phyloP scores from a whole-genome alignment of 1,140 invertebrate species.

The Tetramorium parvispinum region DNA sequence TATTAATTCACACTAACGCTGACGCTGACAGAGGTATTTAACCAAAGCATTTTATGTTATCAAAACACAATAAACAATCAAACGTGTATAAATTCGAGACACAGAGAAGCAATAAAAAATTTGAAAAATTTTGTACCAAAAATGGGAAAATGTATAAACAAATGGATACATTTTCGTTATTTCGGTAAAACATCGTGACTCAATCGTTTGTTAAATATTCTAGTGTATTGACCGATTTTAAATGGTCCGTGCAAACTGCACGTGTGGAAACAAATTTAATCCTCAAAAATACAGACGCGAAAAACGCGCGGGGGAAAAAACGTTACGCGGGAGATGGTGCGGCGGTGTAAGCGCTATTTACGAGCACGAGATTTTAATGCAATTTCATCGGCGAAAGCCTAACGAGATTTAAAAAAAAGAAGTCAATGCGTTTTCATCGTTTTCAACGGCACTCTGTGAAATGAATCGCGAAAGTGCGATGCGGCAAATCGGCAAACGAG shows the following conservation, averaged over 20 bases:
- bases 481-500: neutral
- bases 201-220: slow-evolving; percentile 40
- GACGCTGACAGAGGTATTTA: neutral
- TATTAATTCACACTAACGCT: neutral
- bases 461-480: slow-evolving; percentile 26
- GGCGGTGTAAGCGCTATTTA: slow-evolving; percentile 9
- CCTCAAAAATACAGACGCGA: slow-evolving; percentile 35
- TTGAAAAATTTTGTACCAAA: neutral
- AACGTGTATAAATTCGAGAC: neutral
- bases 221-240: slow-evolving; percentile 5
- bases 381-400: slow-evolving; percentile 23
- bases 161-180: slow-evolving; percentile 20
- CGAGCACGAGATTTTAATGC: slow-evolving; percentile 38
- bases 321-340: neutral
- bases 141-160: neutral
- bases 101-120: neutral
- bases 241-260: neutral
- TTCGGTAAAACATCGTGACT: neutral
- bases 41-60: neutral
- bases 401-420: slow-evolving; percentile 23
- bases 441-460: slow-evolving; percentile 30
- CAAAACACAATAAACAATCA: neutral
- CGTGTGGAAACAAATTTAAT: slow-evolving; percentile 42
- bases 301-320: slow-evolving; percentile 3
- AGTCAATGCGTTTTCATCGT: slow-evolving; percentile 4